Base-by-base conservation (phyloP, 2,888 invertebrate genomes). In the Nemapogon koenigi region DNA sequence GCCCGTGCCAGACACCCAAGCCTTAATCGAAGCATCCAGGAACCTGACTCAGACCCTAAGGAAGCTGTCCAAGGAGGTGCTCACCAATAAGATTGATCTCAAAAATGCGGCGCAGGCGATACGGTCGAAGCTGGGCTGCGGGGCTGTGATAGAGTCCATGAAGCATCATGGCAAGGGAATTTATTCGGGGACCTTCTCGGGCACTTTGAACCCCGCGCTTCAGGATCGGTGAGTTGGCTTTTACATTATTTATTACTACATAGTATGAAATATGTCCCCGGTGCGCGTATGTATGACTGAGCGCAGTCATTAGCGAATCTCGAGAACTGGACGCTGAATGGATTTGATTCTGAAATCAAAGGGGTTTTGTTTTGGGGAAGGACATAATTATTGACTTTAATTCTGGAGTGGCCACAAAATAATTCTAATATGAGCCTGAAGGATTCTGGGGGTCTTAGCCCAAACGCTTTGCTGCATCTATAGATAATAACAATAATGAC, bases 141-240 rank as follows among this genome's bases (percentile, higher is more conserved):
- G 92, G 22, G 92, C 92, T 52, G 90, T 92, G 56, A 92, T 93
- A 59, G 91, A 93, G 61, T 91, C 91, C 53, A 91, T 94, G 93
- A 89, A 90, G 64, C 94, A 95, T 62, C 92, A 95, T 55, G 92
- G 95, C 47, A 92, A 93, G 66, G 96, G 95, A 51, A 93, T 96
- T 45, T 97, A 95, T 73, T 96, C 95, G 10, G 97, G 97, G 46
- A 96, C 96, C 43, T 97, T 97, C 69, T 95, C 94, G 58, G 96
- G 96, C 38, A 96, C 95, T 13, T 67, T 96, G 38, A 96, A 95
- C 68, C 96, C 95, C 37, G 92, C 94, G 30, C 81, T 95, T 35
- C 96, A 96, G 72, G 96, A 96, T 69, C 87, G 87, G 59, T 80
- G 47, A 59, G 46, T 13, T n/a, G 15, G 18, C 13, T 10, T 35